phyloP scores from a whole-genome alignment of 2,113 vertebrate genomes.

The Neogale vison region DNA sequence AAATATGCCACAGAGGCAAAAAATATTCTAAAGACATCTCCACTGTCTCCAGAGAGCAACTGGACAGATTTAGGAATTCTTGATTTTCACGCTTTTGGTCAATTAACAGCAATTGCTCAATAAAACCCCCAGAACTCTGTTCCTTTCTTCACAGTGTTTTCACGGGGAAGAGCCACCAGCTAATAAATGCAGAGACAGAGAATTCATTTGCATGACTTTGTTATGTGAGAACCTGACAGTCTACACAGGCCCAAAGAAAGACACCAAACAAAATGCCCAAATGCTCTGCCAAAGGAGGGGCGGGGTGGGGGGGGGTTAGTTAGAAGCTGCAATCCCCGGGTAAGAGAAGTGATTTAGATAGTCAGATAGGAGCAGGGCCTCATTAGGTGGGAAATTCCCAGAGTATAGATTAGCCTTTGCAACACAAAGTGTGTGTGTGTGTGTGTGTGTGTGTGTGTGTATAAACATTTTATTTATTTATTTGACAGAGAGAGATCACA shows the following conservation, averaged over 20 bases:
- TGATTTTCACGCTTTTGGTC: conserved; percentile 56
- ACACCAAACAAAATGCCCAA: neutral
- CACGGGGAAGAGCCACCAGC: neutral
- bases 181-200: neutral
- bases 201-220: conserved; percentile 35
- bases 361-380: neutral
- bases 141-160: neutral
- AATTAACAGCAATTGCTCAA: conserved; percentile 62
- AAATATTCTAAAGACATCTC: conserved; percentile 62
- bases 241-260: neutral
- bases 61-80: conserved; percentile 30
- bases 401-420: neutral
- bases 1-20: conserved; percentile 75
- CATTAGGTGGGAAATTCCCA: neutral
- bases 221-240: conserved; percentile 2
- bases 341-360: neutral
- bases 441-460: too few relatives aligned
- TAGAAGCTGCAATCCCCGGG: neutral
- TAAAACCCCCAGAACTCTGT: neutral
- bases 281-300: neutral
- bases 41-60: conserved; percentile 51
- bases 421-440: neutral
- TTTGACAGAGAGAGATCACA: too few relatives aligned
- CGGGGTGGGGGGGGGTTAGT: neutral
- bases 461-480: too few relatives aligned